phyloP scores from a whole-genome alignment of 2,888 invertebrate genomes.

The Cyrtodaria siliqua region DNA sequence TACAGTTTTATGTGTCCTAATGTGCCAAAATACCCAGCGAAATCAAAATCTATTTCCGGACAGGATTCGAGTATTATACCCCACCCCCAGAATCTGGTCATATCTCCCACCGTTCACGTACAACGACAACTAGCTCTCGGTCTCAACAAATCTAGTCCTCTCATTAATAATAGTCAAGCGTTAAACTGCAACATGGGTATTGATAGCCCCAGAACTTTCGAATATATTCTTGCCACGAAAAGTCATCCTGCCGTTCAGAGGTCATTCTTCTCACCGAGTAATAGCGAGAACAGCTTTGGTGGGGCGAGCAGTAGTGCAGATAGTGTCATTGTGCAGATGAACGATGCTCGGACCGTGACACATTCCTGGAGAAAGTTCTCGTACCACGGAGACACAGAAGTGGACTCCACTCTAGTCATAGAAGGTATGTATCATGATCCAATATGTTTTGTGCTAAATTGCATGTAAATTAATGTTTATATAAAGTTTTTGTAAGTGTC shows the following conservation, averaged over 20 bases:
- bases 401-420: slow-evolving; percentile 79
- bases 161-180: slow-evolving; percentile 61
- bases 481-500: too few relatives aligned
- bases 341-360: slow-evolving; percentile 84
- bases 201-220: slow-evolving; percentile 46
- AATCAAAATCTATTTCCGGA: slow-evolving; percentile 42
- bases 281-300: slow-evolving; percentile 73
- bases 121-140: slow-evolving; percentile 52
- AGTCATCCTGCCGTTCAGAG: slow-evolving; percentile 67
- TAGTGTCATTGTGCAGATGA: slow-evolving; percentile 83
- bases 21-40: slow-evolving; percentile 57
- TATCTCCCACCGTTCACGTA: slow-evolving; percentile 59
- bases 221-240: slow-evolving; percentile 30
- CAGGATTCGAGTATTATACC: slow-evolving; percentile 37
- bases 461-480: too few relatives aligned
- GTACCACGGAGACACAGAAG: slow-evolving; percentile 72
- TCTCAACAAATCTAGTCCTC: slow-evolving; percentile 54
- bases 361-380: slow-evolving; percentile 83
- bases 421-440: slow-evolving; percentile 80
- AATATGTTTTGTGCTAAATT: too few relatives aligned
- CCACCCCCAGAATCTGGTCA: slow-evolving; percentile 61
- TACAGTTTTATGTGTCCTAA: slow-evolving; percentile 63
- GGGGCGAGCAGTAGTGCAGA: slow-evolving; percentile 78
- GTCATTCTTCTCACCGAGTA: slow-evolving; percentile 81
- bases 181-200: slow-evolving; percentile 45